Percentiles rank a stretch among this genome's conserved stretches.
These are phyloP conservation scores for Spatula clypeata DNA, from an alignment of 2,797 vertebrate genomes.

Conservation along the genomic window DNA sequence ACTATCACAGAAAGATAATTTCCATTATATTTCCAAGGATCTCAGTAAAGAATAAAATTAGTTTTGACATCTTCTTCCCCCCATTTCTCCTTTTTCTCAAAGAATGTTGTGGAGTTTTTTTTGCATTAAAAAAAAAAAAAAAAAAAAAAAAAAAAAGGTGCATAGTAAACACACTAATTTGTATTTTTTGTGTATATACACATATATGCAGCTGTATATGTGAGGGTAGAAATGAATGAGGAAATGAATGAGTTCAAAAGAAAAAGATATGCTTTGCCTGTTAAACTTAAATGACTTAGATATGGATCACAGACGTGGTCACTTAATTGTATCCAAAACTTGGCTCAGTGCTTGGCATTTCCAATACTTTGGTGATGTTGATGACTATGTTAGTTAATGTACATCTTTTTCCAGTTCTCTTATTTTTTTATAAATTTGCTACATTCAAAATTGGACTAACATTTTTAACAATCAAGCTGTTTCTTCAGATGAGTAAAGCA, in stretches of 20 bases:
- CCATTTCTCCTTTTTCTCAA: not conserved
- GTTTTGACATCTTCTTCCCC: not conserved
- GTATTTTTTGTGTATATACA: not conserved
- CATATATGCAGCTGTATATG: not conserved
- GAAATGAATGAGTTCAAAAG: not conserved
- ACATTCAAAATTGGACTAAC: not conserved
- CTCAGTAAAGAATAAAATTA: conserved; percentile 9
- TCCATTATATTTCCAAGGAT: conserved; percentile 24
- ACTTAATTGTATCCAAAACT: not conserved
- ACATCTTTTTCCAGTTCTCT: not conserved
- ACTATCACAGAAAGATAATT: conserved; percentile 49
- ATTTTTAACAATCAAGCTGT: not conserved
- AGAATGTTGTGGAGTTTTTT: not conserved
- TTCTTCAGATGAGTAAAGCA: not conserved
- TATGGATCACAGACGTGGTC: not conserved
- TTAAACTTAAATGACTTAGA: not conserved
- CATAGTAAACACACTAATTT: not conserved
- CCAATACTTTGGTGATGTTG: not conserved
- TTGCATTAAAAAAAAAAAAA: not conserved
- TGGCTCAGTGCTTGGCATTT: not conserved
- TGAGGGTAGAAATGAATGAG: not conserved
- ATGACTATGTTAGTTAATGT: not conserved
- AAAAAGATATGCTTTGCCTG: not conserved
- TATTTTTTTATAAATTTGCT: not conserved
- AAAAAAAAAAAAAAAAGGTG: not conserved